Evolutionary conservation across 1,140 invertebrate genomes (phyloP).

Genomic region (Drosophila serrata): DNA sequence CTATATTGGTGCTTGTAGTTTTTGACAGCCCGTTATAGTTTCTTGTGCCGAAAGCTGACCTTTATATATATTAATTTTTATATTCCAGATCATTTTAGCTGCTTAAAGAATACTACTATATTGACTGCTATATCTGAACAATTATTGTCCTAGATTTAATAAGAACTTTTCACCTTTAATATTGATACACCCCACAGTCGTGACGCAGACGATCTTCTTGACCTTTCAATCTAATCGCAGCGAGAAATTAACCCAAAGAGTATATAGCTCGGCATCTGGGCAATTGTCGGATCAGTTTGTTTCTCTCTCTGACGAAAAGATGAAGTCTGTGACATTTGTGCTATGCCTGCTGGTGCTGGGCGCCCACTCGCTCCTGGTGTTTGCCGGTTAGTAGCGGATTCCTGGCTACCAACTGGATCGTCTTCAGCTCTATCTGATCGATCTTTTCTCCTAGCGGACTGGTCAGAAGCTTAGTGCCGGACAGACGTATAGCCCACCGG

Average conservation of each 20-base stretch:
- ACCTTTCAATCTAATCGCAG: conserved; percentile 35
- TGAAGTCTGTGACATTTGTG: conserved; percentile 59
- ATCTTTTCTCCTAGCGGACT: conserved; percentile 1
- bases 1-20: no score
- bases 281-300: conserved; percentile 8
- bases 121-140: not conserved
- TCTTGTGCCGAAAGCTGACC: no score
- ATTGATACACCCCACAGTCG: conserved; percentile 24
- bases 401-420: not conserved
- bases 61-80: no score
- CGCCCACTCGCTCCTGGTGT: conserved; percentile 52
- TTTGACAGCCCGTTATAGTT: no score
- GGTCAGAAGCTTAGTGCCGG: conserved; percentile 35
- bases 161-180: not conserved
- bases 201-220: conserved; percentile 22
- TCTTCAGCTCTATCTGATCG: no score
- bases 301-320: conserved; percentile 1
- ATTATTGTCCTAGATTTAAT: not conserved
- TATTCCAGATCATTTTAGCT: no score
- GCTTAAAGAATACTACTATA: not conserved
- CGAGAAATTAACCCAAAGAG: not conserved
- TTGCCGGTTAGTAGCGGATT: conserved; percentile 38
- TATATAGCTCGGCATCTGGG: conserved; percentile 5
- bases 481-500: conserved; percentile 35
- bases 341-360: conserved; percentile 58